Evolutionary conservation across 2,797 vertebrate species (phyloP).

Genomic region (Propithecus perrieri): DNA sequence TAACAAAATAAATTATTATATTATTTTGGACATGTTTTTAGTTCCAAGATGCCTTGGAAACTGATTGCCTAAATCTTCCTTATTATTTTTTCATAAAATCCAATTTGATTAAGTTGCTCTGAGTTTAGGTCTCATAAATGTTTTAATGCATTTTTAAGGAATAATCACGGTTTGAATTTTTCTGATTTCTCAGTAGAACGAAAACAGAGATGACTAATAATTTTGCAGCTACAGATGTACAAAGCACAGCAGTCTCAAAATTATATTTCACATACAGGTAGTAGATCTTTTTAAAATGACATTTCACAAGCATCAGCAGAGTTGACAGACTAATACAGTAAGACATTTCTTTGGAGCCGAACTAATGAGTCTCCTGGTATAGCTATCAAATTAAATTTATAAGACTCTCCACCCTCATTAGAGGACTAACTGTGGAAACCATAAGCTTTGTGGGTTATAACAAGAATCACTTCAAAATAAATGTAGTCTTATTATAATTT

Average conservation of each 20-base stretch:
- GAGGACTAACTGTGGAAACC: slow-evolving; percentile 81
- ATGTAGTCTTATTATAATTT: slow-evolving; percentile 78
- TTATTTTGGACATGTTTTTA: slow-evolving; percentile 62
- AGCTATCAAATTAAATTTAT: slow-evolving; percentile 87
- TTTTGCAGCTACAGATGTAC: slow-evolving; percentile 68
- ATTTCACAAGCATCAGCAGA: slow-evolving; percentile 83
- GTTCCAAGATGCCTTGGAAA: slow-evolving; percentile 35
- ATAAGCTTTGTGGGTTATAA: slow-evolving; percentile 79
- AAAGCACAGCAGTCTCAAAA: slow-evolving; percentile 76
- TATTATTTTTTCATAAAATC: slow-evolving; percentile 72
- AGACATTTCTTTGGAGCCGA: slow-evolving; percentile 83
- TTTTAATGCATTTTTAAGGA: slow-evolving; percentile 75
- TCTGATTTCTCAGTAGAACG: slow-evolving; percentile 76
- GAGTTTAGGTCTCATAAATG: slow-evolving; percentile 51
- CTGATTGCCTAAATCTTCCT: slow-evolving; percentile 26
- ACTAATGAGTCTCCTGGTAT: slow-evolving; percentile 86
- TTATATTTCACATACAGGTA: slow-evolving; percentile 76
- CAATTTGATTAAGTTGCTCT: slow-evolving; percentile 74
- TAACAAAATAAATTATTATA: slow-evolving; percentile 57
- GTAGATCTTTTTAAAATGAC: slow-evolving; percentile 81
- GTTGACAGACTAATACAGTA: slow-evolving; percentile 82
- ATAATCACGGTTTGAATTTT: slow-evolving; percentile 67
- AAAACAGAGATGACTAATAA: slow-evolving; percentile 79
- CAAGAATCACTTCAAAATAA: slow-evolving; percentile 82
- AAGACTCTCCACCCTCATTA: slow-evolving; percentile 86